phyloP scores from a whole-genome alignment of 2,797 vertebrate genomes.

The Anguilla pacifica region DNA sequence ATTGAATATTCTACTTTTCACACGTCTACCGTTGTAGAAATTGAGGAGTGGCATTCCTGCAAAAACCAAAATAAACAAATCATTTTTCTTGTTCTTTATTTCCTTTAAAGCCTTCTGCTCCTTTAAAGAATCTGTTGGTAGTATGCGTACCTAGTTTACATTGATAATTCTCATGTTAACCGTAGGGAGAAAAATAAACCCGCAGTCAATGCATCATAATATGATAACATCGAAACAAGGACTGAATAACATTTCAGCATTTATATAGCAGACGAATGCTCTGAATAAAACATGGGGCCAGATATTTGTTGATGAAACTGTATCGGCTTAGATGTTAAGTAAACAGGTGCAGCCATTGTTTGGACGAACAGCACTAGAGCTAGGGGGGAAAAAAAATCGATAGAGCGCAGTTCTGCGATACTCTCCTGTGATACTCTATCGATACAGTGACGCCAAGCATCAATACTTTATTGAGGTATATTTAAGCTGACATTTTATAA shows the following conservation, averaged over 20 bases:
- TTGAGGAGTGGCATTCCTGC: background rate
- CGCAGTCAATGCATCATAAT: background rate
- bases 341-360: background rate
- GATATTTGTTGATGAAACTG: background rate
- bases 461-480: background rate
- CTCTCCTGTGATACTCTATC: background rate
- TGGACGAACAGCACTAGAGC: background rate
- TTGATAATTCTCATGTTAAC: background rate
- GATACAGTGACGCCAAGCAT: background rate
- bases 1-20: background rate
- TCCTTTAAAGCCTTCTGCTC: background rate
- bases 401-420: background rate
- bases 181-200: background rate
- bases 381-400: background rate
- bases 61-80: background rate
- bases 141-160: background rate
- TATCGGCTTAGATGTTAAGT: background rate
- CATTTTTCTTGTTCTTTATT: background rate
- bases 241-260: background rate
- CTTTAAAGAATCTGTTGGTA: background rate
- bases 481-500: too few relatives aligned
- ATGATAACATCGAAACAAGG: constrained; percentile 2
- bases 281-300: constrained; percentile 3
- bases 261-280: background rate
- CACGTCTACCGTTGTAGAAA: background rate